Evolutionary conservation across 2,797 vertebrate genomes (phyloP), one percentile per base, ranked within the genome.

Genomic region (Anguilla pacifica): DNA sequence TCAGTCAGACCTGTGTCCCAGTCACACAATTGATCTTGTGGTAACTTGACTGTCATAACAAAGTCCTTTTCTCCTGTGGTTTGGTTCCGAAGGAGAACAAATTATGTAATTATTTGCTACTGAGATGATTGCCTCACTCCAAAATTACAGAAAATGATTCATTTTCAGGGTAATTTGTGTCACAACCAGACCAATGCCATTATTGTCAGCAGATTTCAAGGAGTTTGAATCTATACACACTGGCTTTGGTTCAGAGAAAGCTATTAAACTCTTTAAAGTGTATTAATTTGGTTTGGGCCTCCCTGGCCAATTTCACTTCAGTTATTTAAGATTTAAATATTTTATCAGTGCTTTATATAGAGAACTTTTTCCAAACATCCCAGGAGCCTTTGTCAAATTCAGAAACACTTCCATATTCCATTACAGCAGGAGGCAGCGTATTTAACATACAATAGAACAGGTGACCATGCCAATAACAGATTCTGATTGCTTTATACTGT

Each of bases 241-340:
- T 88, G 85, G 79, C 55, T 87, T 82, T 87, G 77, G 77, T 82
- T 83, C 77, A 87, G 77, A 46, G 57, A 57, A 83, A 88, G 39
- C 49, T 70, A 59, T 57, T 72, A 86, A 86, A 35, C 31, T 59
- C 79, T 88, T 88, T 28, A 53, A 22, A 83, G 46, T 88, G 49
- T 59, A 64, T 88, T 88, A 67, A 86, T 67, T 88, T 85, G 74
- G 85, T 67, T 59, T 86, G 77, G 46, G 77, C 57, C 77, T 86
- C 77, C 61, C 61, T 28, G 59, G 59, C 85, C 59, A 86, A 88
- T 83, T 88, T 88, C 35, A 72, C 46, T 81, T 83, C 85, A 70
- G 74, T 88, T 81, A 88, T 88, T 86, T 88, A 86, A 88, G 61
- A 70, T 83, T 83, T 86, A 83, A 61, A 72, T 43, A 25, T 86